Percentiles rank a stretch among this genome's conserved stretches.
Conservation (phyloP, 2,888 invertebrate genomes). For the Lottia gigantea region DNA sequence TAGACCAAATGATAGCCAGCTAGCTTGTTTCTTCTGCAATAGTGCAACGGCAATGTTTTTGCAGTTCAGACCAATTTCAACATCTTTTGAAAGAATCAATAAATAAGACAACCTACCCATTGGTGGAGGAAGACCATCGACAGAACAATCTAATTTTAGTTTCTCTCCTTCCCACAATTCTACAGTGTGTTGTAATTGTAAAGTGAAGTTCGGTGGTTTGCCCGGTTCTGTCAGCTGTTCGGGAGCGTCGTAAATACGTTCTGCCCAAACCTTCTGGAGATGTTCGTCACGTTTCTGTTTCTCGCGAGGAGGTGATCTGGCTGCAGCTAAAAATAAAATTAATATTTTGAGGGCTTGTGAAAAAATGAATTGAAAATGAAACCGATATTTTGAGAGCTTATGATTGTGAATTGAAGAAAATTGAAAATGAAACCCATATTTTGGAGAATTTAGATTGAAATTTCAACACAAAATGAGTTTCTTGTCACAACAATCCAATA, state of each 20-base stretch:
- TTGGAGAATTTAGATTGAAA: no score
- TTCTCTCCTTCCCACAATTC: slow-evolving; percentile 61
- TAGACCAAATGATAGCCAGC: no score
- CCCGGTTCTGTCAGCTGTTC: slow-evolving; percentile 34
- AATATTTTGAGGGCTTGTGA: no score
- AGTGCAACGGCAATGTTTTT: no score
- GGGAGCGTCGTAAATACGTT: slow-evolving; percentile 25
- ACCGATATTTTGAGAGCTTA: neutral
- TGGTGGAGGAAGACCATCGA: slow-evolving; percentile 63
- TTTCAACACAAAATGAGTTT: no score
- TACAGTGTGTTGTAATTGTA: slow-evolving; percentile 56
- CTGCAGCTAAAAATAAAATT: slow-evolving; percentile 17
- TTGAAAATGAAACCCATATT: no score
- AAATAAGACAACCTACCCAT: slow-evolving; percentile 43
- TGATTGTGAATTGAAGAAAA: no score
- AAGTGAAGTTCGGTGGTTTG: slow-evolving; percentile 53
- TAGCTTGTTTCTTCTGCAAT: no score
- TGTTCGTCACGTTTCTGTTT: slow-evolving; percentile 34
- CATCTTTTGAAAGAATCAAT: no score
- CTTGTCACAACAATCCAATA: neutral
- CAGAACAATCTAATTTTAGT: slow-evolving; percentile 56
- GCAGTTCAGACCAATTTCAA: no score
- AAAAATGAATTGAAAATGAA: neutral
- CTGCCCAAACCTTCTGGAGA: slow-evolving; percentile 20
- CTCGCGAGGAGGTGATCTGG: slow-evolving; percentile 35